Evolutionary conservation across 2,797 vertebrate species (phyloP), one percentile per base, ranked within the genome.

Genomic region (Danio albolineatus): DNA sequence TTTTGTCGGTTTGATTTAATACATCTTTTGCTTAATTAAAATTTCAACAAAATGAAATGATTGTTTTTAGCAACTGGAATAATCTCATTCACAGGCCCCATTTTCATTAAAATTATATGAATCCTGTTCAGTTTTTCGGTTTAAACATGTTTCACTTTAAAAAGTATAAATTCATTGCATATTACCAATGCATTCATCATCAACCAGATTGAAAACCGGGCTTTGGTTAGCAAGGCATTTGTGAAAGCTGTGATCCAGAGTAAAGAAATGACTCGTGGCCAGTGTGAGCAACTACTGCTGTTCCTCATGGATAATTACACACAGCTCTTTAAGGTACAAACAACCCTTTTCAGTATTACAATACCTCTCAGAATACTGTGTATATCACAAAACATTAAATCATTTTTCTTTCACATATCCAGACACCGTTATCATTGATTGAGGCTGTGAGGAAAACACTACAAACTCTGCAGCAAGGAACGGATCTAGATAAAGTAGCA

Each of bases 261-360:
- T 87, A 91, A 91, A 71, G 90, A 88, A 9, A 64, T 96, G 64
- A 89, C 90, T 76, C 94, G 93, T 84, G 46, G 76, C 1, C 91
- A 91, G 64, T 87, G 89, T 65, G 95, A 96, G 71, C 88, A 90
- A 21, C 87, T 96, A 76, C 81, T 94, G 36, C 78, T 89, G 14
- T 96, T 97, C 89, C 90, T 96, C 49, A 91, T 95, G 92, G 94
- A 96, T 73, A 90, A 91, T 82, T 89, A 90, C 76, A 86, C 84
- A 0, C 89, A 95, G 7, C 90, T 97, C 71, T 95, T 95, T 82
- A 95, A 95, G 95, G 94, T 96, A 89, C n/a, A 28, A 28, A 19
- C 13, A 2, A 46, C 0, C 10, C 44, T 6, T 21, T 44, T 10
- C 39, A 44, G 10, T 21, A 28, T 28, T 16, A 57, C 17, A 10